Conservation (phyloP, 2,113 vertebrate species). For the Sebastes fasciatus region DNA sequence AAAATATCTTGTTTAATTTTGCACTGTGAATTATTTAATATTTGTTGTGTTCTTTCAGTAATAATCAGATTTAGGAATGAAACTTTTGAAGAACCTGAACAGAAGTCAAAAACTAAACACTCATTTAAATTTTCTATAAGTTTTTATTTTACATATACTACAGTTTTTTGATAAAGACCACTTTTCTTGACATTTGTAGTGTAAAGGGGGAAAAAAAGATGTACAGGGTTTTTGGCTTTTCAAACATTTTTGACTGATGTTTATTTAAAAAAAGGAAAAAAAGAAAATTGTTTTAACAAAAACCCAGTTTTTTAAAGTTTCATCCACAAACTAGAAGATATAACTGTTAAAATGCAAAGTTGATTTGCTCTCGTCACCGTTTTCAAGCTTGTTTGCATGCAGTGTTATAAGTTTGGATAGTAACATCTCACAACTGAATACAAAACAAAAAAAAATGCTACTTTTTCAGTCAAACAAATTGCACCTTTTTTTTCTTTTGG, state of each 20-base stretch:
- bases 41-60: not conserved
- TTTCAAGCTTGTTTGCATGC: conserved; percentile 68
- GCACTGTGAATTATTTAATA: not conserved
- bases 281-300: conserved; percentile 11
- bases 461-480: conserved; percentile 63
- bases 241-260: conserved; percentile 61
- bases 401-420: conserved; percentile 46
- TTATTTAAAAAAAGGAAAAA: conserved; percentile 43
- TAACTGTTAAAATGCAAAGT: conserved; percentile 54
- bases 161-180: conserved; percentile 76
- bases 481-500: conserved; percentile 62
- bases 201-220: conserved; percentile 63
- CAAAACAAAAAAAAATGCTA: conserved; percentile 56
- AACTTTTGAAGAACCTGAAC: not conserved
- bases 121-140: conserved; percentile 73
- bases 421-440: conserved; percentile 57
- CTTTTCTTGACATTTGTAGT: conserved; percentile 75
- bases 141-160: conserved; percentile 85
- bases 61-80: not conserved
- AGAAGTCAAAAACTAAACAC: not conserved
- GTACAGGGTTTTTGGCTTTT: conserved; percentile 77
- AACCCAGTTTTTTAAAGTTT: conserved; percentile 23
- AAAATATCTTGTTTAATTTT: conserved; percentile 30
- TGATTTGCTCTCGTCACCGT: conserved; percentile 34
- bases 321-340: conserved; percentile 28